These are phyloP conservation scores for Hemaris fuciformis DNA, from an alignment of 2,888 invertebrate genomes.

Conservation along the genomic window DNA sequence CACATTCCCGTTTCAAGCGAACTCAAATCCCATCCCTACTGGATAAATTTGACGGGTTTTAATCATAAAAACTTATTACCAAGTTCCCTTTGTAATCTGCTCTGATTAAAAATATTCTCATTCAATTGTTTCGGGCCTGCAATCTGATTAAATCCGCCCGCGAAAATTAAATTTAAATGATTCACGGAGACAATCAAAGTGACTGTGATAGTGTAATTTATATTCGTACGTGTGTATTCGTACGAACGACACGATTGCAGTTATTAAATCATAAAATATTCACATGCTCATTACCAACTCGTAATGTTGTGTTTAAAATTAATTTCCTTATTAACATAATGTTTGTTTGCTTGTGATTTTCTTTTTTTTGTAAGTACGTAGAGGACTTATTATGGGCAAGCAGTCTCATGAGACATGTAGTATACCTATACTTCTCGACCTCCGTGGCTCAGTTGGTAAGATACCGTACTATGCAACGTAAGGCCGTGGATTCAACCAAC, in stretches of 20 bases:
- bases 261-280: conserved; percentile 54
- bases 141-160: conserved; percentile 26
- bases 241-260: conserved; percentile 40
- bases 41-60: conserved; percentile 25
- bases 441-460: too few relatives aligned
- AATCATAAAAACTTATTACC: conserved; percentile 38
- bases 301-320: conserved; percentile 1
- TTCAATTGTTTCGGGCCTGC: conserved; percentile 22
- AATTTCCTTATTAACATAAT: conserved; percentile 2
- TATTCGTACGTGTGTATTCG: conserved; percentile 19
- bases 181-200: conserved; percentile 27
- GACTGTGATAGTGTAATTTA: conserved; percentile 20
- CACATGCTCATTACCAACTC: conserved; percentile 40
- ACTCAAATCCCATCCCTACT: not conserved
- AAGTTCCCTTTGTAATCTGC: conserved; percentile 28
- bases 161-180: conserved; percentile 31
- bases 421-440: too few relatives aligned
- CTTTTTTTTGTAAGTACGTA: too few relatives aligned
- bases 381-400: too few relatives aligned
- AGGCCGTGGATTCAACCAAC: too few relatives aligned
- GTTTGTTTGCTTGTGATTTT: not conserved
- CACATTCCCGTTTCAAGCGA: not conserved
- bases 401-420: too few relatives aligned
- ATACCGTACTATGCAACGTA: too few relatives aligned
- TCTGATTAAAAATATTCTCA: conserved; percentile 34